Evolutionary conservation across 1,140 invertebrate species (phyloP).

Genomic region (Hylaeus volcanicus): DNA sequence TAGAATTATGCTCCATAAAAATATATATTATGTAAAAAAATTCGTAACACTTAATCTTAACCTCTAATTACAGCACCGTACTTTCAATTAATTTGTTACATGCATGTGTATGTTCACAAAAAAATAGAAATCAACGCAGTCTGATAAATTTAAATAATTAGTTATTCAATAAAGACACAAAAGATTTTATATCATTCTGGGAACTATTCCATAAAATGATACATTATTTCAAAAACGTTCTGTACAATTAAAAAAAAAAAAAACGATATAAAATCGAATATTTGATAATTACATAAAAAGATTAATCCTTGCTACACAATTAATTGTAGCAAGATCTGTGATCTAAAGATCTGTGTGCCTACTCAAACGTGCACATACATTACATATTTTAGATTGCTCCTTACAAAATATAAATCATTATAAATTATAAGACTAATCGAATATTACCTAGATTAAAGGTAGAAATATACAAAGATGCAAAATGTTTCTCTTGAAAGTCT

Average conservation of each 20-base stretch:
- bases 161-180: not conserved
- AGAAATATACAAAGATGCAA: constrained; percentile 22
- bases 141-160: not conserved
- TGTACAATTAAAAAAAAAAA: constrained; percentile 9
- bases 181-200: not conserved
- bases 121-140: not conserved
- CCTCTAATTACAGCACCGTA: constrained; percentile 20
- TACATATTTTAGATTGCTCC: not conserved
- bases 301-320: too few relatives aligned
- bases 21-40: not conserved
- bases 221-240: not conserved
- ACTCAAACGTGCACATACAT: too few relatives aligned
- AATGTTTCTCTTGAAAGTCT: constrained; percentile 6
- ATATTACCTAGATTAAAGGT: constrained; percentile 8
- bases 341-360: too few relatives aligned
- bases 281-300: constrained; percentile 1
- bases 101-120: not conserved
- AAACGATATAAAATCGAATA: constrained; percentile 17
- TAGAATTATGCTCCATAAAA: constrained; percentile 1
- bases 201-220: not conserved
- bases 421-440: constrained; percentile 13
- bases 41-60: not conserved
- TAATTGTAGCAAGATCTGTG: too few relatives aligned
- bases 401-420: constrained; percentile 23
- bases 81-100: not conserved